Evolutionary conservation across 2,888 invertebrate species (phyloP).

Genomic region (Agonum fuliginosum): DNA sequence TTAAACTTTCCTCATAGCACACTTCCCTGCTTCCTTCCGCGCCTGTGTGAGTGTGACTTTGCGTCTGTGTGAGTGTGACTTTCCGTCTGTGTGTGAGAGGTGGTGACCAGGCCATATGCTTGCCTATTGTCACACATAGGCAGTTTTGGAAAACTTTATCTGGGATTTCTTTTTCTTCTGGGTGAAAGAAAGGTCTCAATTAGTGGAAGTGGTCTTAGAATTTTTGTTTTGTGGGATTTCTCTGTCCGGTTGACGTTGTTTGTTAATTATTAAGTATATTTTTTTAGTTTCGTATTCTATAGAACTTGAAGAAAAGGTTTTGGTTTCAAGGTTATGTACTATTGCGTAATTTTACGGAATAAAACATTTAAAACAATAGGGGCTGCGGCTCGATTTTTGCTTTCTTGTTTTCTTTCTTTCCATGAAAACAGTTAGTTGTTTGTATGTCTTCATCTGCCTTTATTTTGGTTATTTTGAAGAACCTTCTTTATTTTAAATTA

Average conservation of each 20-base stretch:
- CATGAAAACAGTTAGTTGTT: too few relatives aligned
- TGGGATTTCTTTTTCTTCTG: conserved; percentile 4
- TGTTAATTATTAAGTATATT: conserved; percentile 14
- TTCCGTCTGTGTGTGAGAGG: neutral
- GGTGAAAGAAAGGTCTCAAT: conserved; percentile 19
- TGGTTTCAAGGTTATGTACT: too few relatives aligned
- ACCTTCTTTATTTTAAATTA: too few relatives aligned
- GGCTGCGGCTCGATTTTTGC: too few relatives aligned
- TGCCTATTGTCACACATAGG: conserved; percentile 22
- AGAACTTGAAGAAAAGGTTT: neutral
- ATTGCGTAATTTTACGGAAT: too few relatives aligned
- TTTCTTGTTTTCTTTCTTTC: too few relatives aligned
- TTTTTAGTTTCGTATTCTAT: neutral
- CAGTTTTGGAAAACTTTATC: conserved; percentile 24
- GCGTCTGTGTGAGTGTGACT: neutral
- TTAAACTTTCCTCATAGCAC: conserved; percentile 47
- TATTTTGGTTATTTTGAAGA: too few relatives aligned
- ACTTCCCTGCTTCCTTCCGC: conserved; percentile 6
- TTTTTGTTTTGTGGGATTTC: conserved; percentile 13
- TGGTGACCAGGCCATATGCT: conserved; percentile 15
- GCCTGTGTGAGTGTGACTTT: conserved; percentile 12
- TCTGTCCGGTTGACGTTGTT: conserved; percentile 12
- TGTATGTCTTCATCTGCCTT: too few relatives aligned
- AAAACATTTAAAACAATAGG: too few relatives aligned
- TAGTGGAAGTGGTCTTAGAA: conserved; percentile 19